These are phyloP conservation scores for Ephialtes manifestator DNA, from an alignment of 2,888 invertebrate species.

Conservation along the genomic window DNA sequence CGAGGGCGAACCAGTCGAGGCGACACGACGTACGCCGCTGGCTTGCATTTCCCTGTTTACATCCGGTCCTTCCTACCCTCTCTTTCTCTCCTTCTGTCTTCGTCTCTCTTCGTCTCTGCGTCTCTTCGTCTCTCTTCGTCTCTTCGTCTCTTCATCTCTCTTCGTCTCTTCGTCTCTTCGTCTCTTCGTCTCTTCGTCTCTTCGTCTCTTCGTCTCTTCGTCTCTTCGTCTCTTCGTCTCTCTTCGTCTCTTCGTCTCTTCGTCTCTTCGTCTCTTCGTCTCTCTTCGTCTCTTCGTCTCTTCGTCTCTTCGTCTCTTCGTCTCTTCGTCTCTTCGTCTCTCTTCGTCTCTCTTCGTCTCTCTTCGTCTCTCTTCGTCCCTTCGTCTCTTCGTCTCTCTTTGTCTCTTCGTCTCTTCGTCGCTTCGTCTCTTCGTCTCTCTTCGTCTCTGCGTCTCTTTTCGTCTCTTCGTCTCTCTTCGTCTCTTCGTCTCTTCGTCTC, in stretches of 20 bases:
- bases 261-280: slow-evolving; percentile 27
- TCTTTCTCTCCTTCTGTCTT: slow-evolving; percentile 25
- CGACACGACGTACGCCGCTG: slow-evolving; percentile 36
- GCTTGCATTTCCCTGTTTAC: slow-evolving; percentile 52
- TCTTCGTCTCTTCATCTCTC: slow-evolving; percentile 31
- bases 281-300: slow-evolving; percentile 30
- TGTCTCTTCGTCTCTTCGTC: slow-evolving; percentile 15
- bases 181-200: slow-evolving; percentile 29
- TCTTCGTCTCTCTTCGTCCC: slow-evolving; percentile 7
- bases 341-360: slow-evolving; percentile 33
- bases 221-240: too few species aligned
- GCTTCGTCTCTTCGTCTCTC: slow-evolving; percentile 22
- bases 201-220: slow-evolving; percentile 22
- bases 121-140: too few species aligned
- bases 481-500: too few species aligned
- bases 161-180: slow-evolving; percentile 31
- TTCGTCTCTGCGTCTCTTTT: too few species aligned
- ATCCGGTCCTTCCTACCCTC: slow-evolving; percentile 54
- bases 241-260: slow-evolving; percentile 28
- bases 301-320: slow-evolving; percentile 35
- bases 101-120: too few species aligned
- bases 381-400: too few species aligned
- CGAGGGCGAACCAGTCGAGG: slow-evolving; percentile 23
- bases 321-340: slow-evolving; percentile 14
- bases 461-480: slow-evolving; percentile 18